Conservation (phyloP, 2,113 vertebrate species). For the Dissostichus mawsoni region DNA sequence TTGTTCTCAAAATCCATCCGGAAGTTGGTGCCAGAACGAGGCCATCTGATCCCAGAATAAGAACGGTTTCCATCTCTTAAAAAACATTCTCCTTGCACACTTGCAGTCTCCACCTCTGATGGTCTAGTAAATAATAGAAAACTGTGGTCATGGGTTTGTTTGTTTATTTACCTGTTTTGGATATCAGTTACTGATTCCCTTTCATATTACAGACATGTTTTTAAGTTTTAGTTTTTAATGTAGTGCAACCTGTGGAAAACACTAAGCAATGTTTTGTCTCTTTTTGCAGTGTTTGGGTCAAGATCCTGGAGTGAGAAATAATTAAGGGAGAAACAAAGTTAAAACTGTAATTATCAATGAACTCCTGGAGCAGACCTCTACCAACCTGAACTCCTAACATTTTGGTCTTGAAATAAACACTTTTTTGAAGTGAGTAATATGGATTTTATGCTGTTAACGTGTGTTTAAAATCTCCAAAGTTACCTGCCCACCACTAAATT, state of each 20-base stretch:
- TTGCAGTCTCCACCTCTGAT: background rate
- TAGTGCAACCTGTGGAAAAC: background rate
- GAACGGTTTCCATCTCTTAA: background rate
- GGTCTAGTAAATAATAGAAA: background rate
- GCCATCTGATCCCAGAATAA: conserved; percentile 9
- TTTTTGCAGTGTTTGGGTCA: background rate
- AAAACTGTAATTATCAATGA: background rate
- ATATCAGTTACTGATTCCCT: background rate
- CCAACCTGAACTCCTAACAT: conserved; percentile 4
- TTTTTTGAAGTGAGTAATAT: background rate
- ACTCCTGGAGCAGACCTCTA: background rate
- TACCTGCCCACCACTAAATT: background rate
- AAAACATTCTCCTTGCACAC: background rate
- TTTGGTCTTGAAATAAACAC: background rate
- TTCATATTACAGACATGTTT: background rate
- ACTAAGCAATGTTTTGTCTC: background rate
- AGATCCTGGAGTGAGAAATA: conserved; percentile 5
- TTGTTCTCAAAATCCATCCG: conserved; percentile 11
- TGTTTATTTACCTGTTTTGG: background rate
- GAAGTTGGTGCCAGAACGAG: conserved; percentile 21
- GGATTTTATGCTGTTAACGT: conserved; percentile 1
- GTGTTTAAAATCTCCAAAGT: background rate
- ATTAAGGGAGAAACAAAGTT: conserved; percentile 15
- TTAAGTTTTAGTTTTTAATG: background rate
- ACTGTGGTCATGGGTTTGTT: background rate